Evolutionary conservation across 2,797 vertebrate genomes (phyloP).

Genomic region (Phoeniculus purpureus): DNA sequence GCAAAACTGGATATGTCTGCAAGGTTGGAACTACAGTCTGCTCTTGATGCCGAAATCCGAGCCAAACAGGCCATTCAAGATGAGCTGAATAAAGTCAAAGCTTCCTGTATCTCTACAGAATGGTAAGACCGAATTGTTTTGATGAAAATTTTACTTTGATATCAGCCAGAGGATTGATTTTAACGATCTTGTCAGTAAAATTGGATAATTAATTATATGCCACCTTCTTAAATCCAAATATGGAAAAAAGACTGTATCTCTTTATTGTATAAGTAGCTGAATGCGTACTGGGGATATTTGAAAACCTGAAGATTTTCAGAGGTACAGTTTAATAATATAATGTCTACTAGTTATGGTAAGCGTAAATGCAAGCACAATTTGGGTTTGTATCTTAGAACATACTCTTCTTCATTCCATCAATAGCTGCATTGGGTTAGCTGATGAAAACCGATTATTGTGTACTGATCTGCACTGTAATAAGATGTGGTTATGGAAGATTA

Average conservation of each 20-base stretch:
- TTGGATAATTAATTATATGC: neutral
- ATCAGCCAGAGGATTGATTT: neutral
- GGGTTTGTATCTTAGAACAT: neutral
- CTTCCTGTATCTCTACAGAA: constrained; percentile 92
- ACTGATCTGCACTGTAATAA: neutral
- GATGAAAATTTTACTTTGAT: neutral
- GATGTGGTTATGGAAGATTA: neutral
- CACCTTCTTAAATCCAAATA: neutral
- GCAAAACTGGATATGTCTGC: constrained; percentile 99
- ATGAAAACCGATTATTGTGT: neutral
- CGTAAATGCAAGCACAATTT: neutral
- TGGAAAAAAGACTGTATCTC: neutral
- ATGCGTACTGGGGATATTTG: neutral
- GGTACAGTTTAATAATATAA: neutral
- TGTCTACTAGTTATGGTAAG: neutral
- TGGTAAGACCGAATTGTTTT: constrained; percentile 81
- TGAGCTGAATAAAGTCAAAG: constrained; percentile 96
- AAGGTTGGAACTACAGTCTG: constrained; percentile 95
- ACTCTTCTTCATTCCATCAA: neutral
- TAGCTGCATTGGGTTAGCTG: neutral
- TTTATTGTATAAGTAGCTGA: neutral
- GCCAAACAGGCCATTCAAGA: constrained; percentile 97
- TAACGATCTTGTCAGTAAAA: neutral
- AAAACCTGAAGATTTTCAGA: neutral
- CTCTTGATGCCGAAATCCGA: constrained; percentile 95